Evolutionary conservation across 2,888 invertebrate species (phyloP).

Genomic region (Morpho deidamia): DNA sequence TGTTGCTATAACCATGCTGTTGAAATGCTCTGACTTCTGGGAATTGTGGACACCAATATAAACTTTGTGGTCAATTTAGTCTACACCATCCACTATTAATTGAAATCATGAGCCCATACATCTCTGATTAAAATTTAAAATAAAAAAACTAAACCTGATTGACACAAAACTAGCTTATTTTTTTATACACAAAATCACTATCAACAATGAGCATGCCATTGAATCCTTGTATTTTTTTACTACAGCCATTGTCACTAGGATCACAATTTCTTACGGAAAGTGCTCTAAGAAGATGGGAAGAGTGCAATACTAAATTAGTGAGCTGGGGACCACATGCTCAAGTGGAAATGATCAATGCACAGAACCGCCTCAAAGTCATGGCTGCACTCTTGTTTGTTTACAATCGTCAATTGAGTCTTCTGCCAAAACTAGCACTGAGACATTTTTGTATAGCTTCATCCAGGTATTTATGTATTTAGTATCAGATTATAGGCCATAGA

Average conservation of each 20-base stretch:
- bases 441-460: slow-evolving; percentile 89
- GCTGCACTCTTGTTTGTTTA: slow-evolving; percentile 92
- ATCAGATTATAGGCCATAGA: no score
- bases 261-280: slow-evolving; percentile 90
- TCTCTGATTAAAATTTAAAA: no score
- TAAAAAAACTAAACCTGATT: no score
- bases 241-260: slow-evolving; percentile 85
- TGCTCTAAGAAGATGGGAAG: slow-evolving; percentile 91
- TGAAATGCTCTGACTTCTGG: no score
- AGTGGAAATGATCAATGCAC: slow-evolving; percentile 93
- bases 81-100: no score
- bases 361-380: slow-evolving; percentile 94
- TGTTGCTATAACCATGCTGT: no score
- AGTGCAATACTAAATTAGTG: slow-evolving; percentile 91
- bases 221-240: not conserved
- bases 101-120: no score
- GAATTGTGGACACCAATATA: no score
- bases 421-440: slow-evolving; percentile 87
- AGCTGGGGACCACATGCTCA: slow-evolving; percentile 95
- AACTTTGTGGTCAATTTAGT: no score
- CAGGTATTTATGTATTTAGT: slow-evolving; percentile 66
- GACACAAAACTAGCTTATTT: no score
- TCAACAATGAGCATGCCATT: no score
- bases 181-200: no score
- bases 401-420: slow-evolving; percentile 89